Evolutionary conservation across 2,888 invertebrate genomes (phyloP), one percentile per base, ranked within the genome.

Genomic region (Philereme vetulata): DNA sequence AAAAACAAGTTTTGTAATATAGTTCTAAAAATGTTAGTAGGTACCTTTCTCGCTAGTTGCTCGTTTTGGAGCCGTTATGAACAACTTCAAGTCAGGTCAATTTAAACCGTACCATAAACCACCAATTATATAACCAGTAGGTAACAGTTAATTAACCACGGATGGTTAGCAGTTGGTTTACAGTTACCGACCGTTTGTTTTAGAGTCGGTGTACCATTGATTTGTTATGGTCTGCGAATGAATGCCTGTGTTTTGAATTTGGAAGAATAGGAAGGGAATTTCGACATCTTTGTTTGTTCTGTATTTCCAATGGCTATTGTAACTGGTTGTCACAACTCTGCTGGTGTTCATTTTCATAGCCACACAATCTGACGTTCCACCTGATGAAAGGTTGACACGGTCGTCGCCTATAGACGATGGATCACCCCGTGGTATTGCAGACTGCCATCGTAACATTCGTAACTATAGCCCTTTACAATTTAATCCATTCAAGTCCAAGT

Each of bases 121-220:
- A 51, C 51, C 47, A 51, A 47, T 60, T 60, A 51, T 47, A 55
- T 60, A 60, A 60, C 52, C 35, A 46, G 57, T 34, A 49, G 49
- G 55, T 50, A 56, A 45, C 53, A 50, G 46, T 56, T 52, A 58
- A 62, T 58, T 55, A 58, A 55, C 58, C 43, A 62, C 51, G 56
- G 49, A 49, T 47, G 42, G 56, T 56, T 50, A 53, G 50, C 50
- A 49, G 47, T 49, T 35, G 35, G 21, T 38, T 44, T 62, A 58
- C 57, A 55, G 62, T 64, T 56, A 60, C 47, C 52, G 52, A 11
- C 56, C 63, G 63, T 56, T 59, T 35, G 43, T 11, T 34, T 44
- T 42, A 56, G 36, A 40, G 48, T 40, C 47, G 57, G 21, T 60
- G 38, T 45, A 52, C 49, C 60, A 64, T 64, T 10, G 57, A 60